Conservation (phyloP, 2,113 vertebrate species). For the Anoplopoma fimbria region DNA sequence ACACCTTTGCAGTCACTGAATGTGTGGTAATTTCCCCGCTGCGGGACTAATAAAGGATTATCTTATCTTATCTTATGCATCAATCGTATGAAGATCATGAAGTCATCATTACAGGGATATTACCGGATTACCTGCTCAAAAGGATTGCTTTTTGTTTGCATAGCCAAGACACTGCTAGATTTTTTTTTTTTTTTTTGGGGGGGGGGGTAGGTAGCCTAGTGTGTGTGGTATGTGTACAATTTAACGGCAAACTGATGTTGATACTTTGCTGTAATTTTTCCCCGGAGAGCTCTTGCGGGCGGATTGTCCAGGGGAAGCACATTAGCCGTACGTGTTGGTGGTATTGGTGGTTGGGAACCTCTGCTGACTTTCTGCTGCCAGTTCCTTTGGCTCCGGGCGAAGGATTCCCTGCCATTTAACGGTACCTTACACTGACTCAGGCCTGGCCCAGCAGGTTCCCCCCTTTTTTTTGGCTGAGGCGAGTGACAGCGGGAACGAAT, state of each 20-base stretch:
- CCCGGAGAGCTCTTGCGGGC: slow-evolving; percentile 56
- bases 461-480: slow-evolving; percentile 55
- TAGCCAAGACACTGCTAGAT: slow-evolving; percentile 22
- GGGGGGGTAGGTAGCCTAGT: slow-evolving; percentile 22
- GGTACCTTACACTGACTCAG: slow-evolving; percentile 61
- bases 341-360: slow-evolving; percentile 66
- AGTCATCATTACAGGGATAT: background rate
- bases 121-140: slow-evolving; percentile 44
- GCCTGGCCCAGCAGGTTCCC: slow-evolving; percentile 62
- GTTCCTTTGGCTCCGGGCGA: slow-evolving; percentile 54
- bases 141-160: slow-evolving; percentile 36
- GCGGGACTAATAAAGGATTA: too few species aligned
- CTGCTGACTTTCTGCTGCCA: slow-evolving; percentile 62
- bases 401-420: slow-evolving; percentile 75
- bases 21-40: too few species aligned
- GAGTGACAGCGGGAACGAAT: slow-evolving; percentile 76
- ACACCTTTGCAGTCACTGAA: too few species aligned
- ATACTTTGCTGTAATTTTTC: slow-evolving; percentile 56
- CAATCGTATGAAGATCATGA: background rate
- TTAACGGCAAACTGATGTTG: slow-evolving; percentile 64
- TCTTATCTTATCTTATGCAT: too few species aligned
- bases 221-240: slow-evolving; percentile 63
- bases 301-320: slow-evolving; percentile 52
- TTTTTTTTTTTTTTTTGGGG: background rate
- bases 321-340: slow-evolving; percentile 68